Conservation (phyloP, 2,113 vertebrate species). For the Athene cunicularia region DNA sequence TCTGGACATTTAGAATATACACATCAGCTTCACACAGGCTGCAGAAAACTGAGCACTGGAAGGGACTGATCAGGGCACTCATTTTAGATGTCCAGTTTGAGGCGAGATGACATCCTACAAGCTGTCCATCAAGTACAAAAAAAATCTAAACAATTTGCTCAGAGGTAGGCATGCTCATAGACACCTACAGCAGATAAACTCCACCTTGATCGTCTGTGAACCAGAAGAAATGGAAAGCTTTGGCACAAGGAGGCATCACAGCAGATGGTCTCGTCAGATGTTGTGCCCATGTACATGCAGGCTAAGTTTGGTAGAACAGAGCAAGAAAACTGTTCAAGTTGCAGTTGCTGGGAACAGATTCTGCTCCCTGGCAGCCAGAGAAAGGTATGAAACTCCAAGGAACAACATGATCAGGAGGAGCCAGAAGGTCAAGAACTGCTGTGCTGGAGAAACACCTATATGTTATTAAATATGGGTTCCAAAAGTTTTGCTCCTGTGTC, state of each 20-base stretch:
- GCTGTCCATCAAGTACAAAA: neutral
- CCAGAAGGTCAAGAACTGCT: neutral
- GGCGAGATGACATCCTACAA: neutral
- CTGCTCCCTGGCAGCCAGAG: neutral
- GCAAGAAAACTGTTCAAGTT: neutral
- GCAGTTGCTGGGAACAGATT: neutral
- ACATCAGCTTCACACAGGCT: neutral
- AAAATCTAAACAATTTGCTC: neutral
- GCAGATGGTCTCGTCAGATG: neutral
- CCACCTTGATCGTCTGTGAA: neutral
- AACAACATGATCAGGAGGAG: neutral
- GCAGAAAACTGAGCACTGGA: neutral
- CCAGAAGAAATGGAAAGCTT: neutral
- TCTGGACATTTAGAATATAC: fast-evolving
- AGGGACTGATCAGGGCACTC: neutral
- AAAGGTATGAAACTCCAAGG: neutral
- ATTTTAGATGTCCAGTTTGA: neutral
- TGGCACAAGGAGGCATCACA: neutral
- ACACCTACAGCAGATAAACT: neutral
- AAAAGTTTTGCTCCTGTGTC: neutral
- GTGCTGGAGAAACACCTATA: neutral
- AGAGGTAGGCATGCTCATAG: neutral
- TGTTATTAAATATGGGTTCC: neutral
- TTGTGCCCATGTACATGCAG: fast-evolving
- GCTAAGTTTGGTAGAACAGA: neutral